Evolutionary conservation across 1,140 invertebrate genomes (phyloP).

Genomic region (Cydia splendana): DNA sequence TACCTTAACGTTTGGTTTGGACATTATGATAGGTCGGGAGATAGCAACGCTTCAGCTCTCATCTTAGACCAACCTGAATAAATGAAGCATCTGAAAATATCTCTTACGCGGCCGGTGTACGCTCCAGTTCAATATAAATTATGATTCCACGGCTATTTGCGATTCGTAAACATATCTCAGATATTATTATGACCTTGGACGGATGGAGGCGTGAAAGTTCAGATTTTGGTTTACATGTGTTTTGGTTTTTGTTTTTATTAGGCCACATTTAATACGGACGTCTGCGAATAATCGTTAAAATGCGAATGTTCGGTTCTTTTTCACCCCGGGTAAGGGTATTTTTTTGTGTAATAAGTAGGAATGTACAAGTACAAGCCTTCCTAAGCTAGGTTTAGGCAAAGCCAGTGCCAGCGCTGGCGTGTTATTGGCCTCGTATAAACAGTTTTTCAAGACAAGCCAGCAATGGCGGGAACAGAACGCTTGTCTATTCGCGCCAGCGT

Average conservation of each 20-base stretch:
- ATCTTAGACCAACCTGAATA: neutral
- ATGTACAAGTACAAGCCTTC: too few species aligned
- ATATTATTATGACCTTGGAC: constrained; percentile 14
- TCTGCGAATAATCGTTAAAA: too few species aligned
- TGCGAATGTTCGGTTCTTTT: neutral
- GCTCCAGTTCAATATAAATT: constrained; percentile 26
- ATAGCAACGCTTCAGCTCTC: neutral
- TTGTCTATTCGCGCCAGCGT: too few species aligned
- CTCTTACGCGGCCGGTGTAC: constrained; percentile 1
- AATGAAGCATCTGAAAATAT: constrained; percentile 15
- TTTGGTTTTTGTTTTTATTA: constrained; percentile 22
- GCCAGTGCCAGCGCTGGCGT: too few species aligned
- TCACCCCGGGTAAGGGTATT: too few species aligned
- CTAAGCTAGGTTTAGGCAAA: too few species aligned
- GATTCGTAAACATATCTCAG: constrained; percentile 21
- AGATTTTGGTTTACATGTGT: neutral
- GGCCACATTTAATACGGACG: neutral
- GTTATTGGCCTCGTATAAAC: too few species aligned
- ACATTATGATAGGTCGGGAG: too few species aligned
- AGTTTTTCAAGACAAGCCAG: too few species aligned
- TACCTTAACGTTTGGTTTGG: too few species aligned
- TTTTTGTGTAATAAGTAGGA: too few species aligned
- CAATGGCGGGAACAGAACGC: too few species aligned
- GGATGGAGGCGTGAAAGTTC: neutral
- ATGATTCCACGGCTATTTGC: constrained; percentile 16